Conservation (phyloP, 2,797 vertebrate species). For the Calcarius lapponicus region DNA sequence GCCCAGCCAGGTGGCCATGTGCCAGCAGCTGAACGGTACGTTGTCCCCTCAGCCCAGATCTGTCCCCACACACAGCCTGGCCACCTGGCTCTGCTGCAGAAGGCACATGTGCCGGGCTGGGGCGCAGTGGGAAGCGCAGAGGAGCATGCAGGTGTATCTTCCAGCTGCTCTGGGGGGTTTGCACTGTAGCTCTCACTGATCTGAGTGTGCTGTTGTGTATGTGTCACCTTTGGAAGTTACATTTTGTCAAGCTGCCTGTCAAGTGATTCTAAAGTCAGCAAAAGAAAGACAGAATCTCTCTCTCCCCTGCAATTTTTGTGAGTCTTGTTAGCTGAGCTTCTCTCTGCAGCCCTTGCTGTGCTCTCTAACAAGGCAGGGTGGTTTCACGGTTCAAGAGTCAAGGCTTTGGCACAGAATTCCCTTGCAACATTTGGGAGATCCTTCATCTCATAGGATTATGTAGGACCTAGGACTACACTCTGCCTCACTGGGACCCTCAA, state of each 20-base stretch:
- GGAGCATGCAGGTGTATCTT: background rate
- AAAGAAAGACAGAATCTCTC: background rate
- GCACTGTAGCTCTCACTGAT: background rate
- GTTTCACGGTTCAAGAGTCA: background rate
- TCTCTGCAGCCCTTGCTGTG: background rate
- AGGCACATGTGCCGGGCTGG: background rate
- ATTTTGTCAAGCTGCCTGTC: slow-evolving; percentile 48
- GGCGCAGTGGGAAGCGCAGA: background rate
- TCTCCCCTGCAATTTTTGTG: background rate
- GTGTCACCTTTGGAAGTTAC: background rate
- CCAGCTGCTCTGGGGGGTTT: background rate
- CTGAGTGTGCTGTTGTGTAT: background rate
- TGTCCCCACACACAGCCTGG: background rate
- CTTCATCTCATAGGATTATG: background rate
- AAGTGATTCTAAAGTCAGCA: background rate
- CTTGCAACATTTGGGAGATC: background rate
- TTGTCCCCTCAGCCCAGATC: background rate
- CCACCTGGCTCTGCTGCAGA: background rate
- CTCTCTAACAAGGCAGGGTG: background rate
- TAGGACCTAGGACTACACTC: background rate
- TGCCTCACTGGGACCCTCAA: background rate
- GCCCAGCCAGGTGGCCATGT: slow-evolving; percentile 79
- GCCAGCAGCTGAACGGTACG: slow-evolving; percentile 83
- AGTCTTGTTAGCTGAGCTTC: background rate
- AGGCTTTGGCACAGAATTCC: background rate